Evolutionary conservation across 2,888 invertebrate genomes (phyloP).

Genomic region (Dolichomitus sp.): DNA sequence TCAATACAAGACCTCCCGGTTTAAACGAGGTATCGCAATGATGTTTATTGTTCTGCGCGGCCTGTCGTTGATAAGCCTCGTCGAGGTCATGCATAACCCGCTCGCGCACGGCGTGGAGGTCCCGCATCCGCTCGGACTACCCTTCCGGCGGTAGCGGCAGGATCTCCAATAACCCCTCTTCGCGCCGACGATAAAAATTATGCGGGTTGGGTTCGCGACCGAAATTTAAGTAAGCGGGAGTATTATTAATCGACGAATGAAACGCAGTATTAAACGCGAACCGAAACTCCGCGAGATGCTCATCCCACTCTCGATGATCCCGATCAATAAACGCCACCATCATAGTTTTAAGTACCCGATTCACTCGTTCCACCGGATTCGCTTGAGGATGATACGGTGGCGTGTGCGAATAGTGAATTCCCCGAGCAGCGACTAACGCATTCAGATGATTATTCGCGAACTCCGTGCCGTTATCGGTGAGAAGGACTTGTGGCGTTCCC

Average conservation of each 20-base stretch:
- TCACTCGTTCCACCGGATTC: constrained; percentile 59
- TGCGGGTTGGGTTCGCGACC: constrained; percentile 50
- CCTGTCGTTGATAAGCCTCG: too few relatives aligned
- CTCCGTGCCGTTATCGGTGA: constrained; percentile 70
- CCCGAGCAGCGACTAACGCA: constrained; percentile 39
- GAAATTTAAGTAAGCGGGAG: constrained; percentile 68
- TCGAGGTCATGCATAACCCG: too few relatives aligned
- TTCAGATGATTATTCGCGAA: not conserved
- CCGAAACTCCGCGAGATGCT: constrained; percentile 52
- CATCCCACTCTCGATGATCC: constrained; percentile 54
- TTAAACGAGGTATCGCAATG: too few relatives aligned
- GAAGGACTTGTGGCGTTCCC: constrained; percentile 52
- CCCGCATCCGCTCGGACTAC: not conserved
- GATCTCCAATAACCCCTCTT: not conserved
- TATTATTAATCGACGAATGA: constrained; percentile 55
- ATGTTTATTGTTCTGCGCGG: too few relatives aligned
- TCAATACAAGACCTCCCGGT: not conserved
- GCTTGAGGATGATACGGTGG: constrained; percentile 58
- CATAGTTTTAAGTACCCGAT: constrained; percentile 31
- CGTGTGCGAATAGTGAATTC: constrained; percentile 25
- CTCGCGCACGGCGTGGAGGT: too few relatives aligned
- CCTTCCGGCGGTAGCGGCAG: not conserved
- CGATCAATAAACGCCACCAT: constrained; percentile 26
- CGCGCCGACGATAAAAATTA: constrained; percentile 30
- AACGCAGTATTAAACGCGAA: constrained; percentile 1